phyloP scores from a whole-genome alignment of 2,113 vertebrate species.

The Chrysemys picta region DNA sequence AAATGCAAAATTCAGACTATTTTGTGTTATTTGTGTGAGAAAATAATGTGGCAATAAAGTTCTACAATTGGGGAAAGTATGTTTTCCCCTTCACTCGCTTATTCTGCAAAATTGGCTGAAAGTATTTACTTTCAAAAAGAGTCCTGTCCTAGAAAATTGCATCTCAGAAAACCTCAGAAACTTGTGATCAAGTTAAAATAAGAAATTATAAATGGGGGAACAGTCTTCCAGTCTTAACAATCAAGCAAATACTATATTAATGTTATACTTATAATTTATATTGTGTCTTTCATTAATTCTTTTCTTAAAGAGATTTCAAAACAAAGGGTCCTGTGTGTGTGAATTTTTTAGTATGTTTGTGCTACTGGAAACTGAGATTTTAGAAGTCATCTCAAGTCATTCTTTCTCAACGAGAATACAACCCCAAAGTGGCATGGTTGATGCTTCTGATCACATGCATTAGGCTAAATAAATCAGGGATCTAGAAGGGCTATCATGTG shows the following conservation, averaged over 20 bases:
- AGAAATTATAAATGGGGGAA: background rate
- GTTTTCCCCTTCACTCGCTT: slow-evolving; percentile 25
- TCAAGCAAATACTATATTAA: slow-evolving; percentile 28
- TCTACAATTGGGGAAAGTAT: background rate
- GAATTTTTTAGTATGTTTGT: accelerated
- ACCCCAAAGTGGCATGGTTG: no score
- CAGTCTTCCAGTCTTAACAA: slow-evolving; percentile 20
- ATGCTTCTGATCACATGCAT: background rate
- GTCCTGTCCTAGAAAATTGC: slow-evolving; percentile 28
- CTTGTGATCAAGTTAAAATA: slow-evolving; percentile 16
- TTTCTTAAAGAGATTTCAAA: slow-evolving; percentile 4
- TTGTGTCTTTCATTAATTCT: slow-evolving; percentile 17
- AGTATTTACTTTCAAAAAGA: slow-evolving; percentile 41
- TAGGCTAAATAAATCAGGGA: background rate
- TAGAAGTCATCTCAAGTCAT: background rate
- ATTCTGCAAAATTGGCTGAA: slow-evolving; percentile 44
- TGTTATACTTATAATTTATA: background rate
- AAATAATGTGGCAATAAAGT: slow-evolving; percentile 29
- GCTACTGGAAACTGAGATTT: background rate
- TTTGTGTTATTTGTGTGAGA: slow-evolving; percentile 33
- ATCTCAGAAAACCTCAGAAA: background rate
- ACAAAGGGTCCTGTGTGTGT: background rate
- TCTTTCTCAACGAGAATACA: background rate
- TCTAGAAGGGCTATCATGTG: background rate
- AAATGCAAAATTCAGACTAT: slow-evolving; percentile 22